Percentiles rank a stretch among this genome's conserved stretches.
These are phyloP conservation scores for Nebria brevicollis DNA, from an alignment of 2,888 invertebrate genomes.

Conservation along the genomic window DNA sequence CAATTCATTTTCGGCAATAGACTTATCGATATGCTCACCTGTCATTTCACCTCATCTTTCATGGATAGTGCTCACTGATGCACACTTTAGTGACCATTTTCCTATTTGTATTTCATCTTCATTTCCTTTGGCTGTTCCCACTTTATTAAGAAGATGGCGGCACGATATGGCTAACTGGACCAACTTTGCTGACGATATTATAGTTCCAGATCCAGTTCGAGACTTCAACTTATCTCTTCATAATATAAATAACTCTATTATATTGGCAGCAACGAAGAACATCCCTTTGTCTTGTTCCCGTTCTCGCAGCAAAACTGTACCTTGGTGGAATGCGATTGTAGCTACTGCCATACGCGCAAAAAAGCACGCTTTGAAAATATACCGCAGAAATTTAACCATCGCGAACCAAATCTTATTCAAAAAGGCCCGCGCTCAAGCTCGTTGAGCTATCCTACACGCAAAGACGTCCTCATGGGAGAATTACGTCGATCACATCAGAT, in stretches of 20 bases:
- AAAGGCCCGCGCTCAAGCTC: too few relatives aligned
- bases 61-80: constrained; percentile 25
- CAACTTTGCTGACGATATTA: constrained; percentile 17
- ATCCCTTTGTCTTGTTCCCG: too few relatives aligned
- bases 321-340: too few relatives aligned
- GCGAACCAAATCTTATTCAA: too few relatives aligned
- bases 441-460: constrained; percentile 10
- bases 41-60: constrained; percentile 12
- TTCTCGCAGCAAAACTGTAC: too few relatives aligned
- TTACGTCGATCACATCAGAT: constrained; percentile 21
- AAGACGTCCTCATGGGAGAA: constrained; percentile 26
- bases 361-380: too few relatives aligned
- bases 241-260: too few relatives aligned
- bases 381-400: too few relatives aligned
- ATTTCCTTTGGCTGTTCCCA: not conserved
- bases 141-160: constrained; percentile 15
- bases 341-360: too few relatives aligned
- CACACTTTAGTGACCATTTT: constrained; percentile 24
- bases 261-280: too few relatives aligned
- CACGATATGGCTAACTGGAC: constrained; percentile 15
- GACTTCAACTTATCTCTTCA: not conserved
- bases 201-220: not conserved
- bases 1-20: too few relatives aligned
- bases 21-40: too few relatives aligned
- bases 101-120: constrained; percentile 17